Percentiles rank a stretch among this genome's conserved stretches.
Evolutionary conservation across 2,888 invertebrate genomes (phyloP).

Genomic region (Lepetodrilus schrolli): DNA sequence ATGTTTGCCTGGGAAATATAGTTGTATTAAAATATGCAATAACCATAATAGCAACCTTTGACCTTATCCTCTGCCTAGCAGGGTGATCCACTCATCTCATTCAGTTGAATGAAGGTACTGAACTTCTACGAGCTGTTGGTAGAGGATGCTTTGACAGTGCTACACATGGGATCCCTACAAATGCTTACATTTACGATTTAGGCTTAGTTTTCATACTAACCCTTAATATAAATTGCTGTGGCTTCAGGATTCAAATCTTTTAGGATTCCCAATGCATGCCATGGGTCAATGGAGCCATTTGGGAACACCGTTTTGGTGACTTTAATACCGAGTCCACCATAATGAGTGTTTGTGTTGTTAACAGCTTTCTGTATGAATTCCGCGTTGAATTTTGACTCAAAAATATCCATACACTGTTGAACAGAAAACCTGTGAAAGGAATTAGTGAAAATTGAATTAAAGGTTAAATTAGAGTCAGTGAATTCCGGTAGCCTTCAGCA

Average conservation of each 20-base stretch:
- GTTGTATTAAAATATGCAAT: no score
- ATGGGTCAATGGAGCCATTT: constrained; percentile 88
- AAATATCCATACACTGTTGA: constrained; percentile 88
- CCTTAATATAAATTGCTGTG: constrained; percentile 75
- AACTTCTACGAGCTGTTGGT: no score
- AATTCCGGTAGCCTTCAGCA: no score
- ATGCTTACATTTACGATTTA: not conserved
- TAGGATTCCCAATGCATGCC: constrained; percentile 77
- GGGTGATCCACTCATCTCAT: no score
- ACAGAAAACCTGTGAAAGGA: constrained; percentile 82
- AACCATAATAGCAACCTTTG: no score
- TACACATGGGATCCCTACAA: no score
- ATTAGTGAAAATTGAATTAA: no score
- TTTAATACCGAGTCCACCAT: constrained; percentile 84
- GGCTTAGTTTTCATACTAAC: constrained; percentile 60
- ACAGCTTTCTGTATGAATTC: constrained; percentile 81
- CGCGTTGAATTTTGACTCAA: constrained; percentile 81
- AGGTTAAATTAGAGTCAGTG: no score
- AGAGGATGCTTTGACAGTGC: no score
- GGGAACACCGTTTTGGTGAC: constrained; percentile 87
- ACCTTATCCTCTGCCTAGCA: no score
- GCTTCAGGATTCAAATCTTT: constrained; percentile 70
- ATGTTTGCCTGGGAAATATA: no score
- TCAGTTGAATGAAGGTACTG: no score
- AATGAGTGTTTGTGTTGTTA: constrained; percentile 83